Percentiles rank a stretch among this genome's conserved stretches.
phyloP scores from a whole-genome alignment of 2,888 invertebrate genomes.

The Exephanes ischioxanthus region DNA sequence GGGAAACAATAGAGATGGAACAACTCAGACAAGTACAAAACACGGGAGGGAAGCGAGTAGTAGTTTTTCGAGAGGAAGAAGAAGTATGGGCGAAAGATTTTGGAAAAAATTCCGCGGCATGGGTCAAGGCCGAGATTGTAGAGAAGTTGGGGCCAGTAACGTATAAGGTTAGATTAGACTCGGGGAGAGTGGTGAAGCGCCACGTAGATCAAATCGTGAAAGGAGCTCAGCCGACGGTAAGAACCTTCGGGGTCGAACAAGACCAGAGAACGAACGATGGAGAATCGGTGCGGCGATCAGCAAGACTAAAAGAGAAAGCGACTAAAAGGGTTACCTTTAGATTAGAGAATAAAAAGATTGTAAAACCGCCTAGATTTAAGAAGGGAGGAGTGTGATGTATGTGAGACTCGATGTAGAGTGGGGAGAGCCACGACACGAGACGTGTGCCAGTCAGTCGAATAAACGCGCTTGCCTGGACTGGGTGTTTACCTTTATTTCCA shows the following conservation, averaged over 20 bases:
- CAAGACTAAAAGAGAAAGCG: neutral
- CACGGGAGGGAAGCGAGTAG: constrained; percentile 46
- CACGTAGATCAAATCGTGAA: constrained; percentile 39
- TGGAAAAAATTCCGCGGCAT: constrained; percentile 22
- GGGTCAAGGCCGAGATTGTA: constrained; percentile 36
- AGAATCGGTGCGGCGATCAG: neutral
- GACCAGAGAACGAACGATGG: neutral
- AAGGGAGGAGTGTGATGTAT: constrained; percentile 1
- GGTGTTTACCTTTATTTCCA: neutral
- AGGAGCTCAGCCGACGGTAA: neutral
- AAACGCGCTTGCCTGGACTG: too few relatives aligned
- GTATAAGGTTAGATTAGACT: constrained; percentile 31
- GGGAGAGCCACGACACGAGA: too few relatives aligned
- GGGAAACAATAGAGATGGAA: neutral
- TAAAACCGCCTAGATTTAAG: neutral
- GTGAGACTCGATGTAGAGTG: too few relatives aligned
- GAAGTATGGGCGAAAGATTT: constrained; percentile 52
- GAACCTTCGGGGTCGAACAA: neutral
- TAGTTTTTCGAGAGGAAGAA: constrained; percentile 33
- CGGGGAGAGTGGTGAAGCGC: constrained; percentile 32
- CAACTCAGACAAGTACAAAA: constrained; percentile 29
- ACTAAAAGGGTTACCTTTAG: neutral
- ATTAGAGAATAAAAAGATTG: neutral
- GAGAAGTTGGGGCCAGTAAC: constrained; percentile 55
- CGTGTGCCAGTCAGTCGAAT: too few relatives aligned